Evolutionary conservation across 2,888 invertebrate genomes (phyloP).

Genomic region (Meiosimyza platycephala): DNA sequence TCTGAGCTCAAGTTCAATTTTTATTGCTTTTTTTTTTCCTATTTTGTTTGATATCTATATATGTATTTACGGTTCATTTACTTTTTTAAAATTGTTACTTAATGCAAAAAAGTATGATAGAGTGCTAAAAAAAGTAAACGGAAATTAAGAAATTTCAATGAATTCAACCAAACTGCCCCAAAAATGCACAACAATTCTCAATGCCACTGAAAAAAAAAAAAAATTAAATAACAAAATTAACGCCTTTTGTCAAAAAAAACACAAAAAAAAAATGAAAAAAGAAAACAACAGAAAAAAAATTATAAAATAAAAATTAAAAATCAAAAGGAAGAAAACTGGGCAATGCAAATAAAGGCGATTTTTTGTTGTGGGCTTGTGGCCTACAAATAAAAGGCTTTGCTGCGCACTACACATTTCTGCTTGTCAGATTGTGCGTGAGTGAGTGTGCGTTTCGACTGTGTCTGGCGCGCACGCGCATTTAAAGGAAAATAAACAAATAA

Average conservation of each 20-base stretch:
- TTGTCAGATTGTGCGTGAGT: background rate
- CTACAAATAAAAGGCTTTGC: conserved; percentile 1
- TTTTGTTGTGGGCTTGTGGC: conserved; percentile 25
- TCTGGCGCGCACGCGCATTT: conserved; percentile 22
- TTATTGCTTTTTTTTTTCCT: too few relatives aligned
- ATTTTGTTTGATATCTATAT: too few relatives aligned
- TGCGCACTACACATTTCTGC: background rate
- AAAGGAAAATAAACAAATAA: conserved; percentile 21
- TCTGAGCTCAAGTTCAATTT: too few relatives aligned
- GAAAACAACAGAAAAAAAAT: background rate
- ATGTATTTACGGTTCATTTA: too few relatives aligned
- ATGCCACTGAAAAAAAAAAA: conserved; percentile 52
- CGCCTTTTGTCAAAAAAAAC: background rate
- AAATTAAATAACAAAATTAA: conserved; percentile 6
- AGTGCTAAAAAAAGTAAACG: background rate
- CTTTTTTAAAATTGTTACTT: too few relatives aligned
- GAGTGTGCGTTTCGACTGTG: conserved; percentile 9
- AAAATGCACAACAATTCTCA: conserved; percentile 47
- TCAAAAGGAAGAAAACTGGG: conserved; percentile 8
- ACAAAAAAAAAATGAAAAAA: conserved; percentile 5
- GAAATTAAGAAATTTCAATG: background rate
- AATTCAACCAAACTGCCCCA: background rate
- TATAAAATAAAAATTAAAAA: background rate
- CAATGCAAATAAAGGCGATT: conserved; percentile 28
- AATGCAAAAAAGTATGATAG: background rate